A percentile compares a stretch with the other conserved stretches of the same genome.
Conservation (phyloP, 2,888 invertebrate species). For the Glyphotaelius pellucidus region DNA sequence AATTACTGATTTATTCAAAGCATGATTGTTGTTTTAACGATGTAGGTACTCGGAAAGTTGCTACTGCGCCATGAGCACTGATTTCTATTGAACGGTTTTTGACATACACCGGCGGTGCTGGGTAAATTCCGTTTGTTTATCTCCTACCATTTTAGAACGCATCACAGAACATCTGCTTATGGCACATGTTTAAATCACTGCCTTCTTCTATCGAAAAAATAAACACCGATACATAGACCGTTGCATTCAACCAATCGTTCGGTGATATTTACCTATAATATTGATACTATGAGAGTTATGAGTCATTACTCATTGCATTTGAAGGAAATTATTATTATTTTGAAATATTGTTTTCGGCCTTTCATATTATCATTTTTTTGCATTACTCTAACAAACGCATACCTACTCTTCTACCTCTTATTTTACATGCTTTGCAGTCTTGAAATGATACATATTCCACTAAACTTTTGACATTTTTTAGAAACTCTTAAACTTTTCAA, state of each 20-base stretch:
- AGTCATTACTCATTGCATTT: not conserved
- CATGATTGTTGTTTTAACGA: slow-evolving; percentile 14
- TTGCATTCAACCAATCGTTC: not conserved
- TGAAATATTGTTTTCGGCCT: not conserved
- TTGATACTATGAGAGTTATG: not conserved
- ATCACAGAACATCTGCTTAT: slow-evolving; percentile 51
- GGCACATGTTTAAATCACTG: slow-evolving; percentile 49
- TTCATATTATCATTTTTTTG: not conserved
- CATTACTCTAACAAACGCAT: not conserved
- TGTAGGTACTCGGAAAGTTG: not conserved
- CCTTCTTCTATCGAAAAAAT: slow-evolving; percentile 11
- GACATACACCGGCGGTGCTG: slow-evolving; percentile 48
- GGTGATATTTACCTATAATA: not conserved
- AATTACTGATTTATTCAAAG: not conserved
- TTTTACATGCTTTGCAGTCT: not conserved
- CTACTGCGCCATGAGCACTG: slow-evolving; percentile 34
- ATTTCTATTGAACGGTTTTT: slow-evolving; percentile 46
- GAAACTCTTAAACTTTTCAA: not conserved
- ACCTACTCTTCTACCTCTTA: not conserved
- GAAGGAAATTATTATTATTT: not conserved
- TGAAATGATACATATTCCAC: not conserved
- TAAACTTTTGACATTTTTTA: not conserved
- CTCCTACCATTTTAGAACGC: slow-evolving; percentile 57
- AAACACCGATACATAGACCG: not conserved
- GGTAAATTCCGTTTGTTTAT: slow-evolving; percentile 60